Percentiles rank a stretch among this genome's conserved stretches.
phyloP scores from a whole-genome alignment of 2,113 vertebrate genomes.

The cat (Felis catus) region DNA sequence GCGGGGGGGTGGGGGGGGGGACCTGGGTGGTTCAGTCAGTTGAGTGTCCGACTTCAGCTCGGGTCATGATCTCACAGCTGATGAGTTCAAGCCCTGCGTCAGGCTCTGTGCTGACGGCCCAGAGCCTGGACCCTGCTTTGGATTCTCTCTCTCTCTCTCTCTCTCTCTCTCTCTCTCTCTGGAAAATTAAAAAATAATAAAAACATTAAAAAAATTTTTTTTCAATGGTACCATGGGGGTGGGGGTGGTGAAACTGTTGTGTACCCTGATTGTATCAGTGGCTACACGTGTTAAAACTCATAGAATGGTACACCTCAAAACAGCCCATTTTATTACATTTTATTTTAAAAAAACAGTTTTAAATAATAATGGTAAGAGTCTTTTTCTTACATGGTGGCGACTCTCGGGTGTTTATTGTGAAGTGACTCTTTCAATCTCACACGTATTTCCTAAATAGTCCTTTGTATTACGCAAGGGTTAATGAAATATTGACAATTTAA shows the following conservation, averaged over 20 bases:
- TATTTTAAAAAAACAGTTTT: not conserved
- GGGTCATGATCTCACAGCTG: no score
- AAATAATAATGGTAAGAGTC: not conserved
- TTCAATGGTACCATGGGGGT: not conserved
- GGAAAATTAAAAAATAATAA: no score
- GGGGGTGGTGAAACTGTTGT: not conserved
- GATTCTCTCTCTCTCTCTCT: no score
- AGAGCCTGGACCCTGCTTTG: no score
- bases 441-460: not conserved
- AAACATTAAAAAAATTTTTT: no score
- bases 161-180: no score
- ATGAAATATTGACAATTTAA: not conserved
- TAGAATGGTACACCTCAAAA: not conserved
- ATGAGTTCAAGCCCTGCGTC: no score
- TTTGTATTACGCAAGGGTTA: conserved; percentile 4
- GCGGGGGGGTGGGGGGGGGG: no score
- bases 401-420: not conserved
- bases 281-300: not conserved
- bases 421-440: not conserved
- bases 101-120: no score
- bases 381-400: not conserved
- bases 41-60: no score
- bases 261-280: not conserved
- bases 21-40: no score
- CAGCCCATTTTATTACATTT: not conserved